These are phyloP conservation scores for Hyperopisus bebe DNA, from an alignment of 2,113 vertebrate genomes.

Conservation along the genomic window DNA sequence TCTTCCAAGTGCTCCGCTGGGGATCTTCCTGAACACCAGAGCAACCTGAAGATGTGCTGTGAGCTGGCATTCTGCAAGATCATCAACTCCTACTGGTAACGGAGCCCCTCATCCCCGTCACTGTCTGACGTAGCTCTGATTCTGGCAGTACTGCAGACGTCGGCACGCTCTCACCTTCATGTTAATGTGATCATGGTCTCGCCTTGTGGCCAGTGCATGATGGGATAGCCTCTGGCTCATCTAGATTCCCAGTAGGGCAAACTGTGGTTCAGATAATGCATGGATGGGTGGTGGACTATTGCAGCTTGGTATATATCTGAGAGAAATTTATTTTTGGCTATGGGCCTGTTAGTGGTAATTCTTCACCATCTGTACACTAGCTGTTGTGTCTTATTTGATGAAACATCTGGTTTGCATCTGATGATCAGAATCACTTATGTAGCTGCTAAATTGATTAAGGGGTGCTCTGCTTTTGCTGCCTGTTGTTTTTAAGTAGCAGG, in stretches of 20 bases:
- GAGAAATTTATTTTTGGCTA: background rate
- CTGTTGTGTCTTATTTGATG: background rate
- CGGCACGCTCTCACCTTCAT: background rate
- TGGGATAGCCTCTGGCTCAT: background rate
- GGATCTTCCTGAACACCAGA: constrained; percentile 88
- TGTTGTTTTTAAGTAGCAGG: background rate
- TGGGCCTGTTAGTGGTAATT: background rate
- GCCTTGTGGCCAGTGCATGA: background rate
- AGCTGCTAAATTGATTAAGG: background rate
- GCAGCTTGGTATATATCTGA: background rate
- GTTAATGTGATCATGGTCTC: background rate
- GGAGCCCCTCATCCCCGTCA: background rate
- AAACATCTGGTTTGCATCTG: background rate
- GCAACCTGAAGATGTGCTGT: constrained; percentile 99
- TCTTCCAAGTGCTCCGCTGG: constrained; percentile 82
- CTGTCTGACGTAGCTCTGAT: background rate
- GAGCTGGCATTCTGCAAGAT: constrained; percentile 99
- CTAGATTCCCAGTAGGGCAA: background rate
- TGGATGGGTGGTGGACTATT: background rate
- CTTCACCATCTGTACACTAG: background rate
- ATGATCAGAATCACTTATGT: background rate
- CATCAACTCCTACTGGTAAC: constrained; percentile 97
- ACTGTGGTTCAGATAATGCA: background rate
- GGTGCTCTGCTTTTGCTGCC: background rate
- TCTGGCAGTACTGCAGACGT: background rate